These are phyloP conservation scores for Drosophila dives DNA, from an alignment of 2,888 invertebrate species.

Conservation along the genomic window DNA sequence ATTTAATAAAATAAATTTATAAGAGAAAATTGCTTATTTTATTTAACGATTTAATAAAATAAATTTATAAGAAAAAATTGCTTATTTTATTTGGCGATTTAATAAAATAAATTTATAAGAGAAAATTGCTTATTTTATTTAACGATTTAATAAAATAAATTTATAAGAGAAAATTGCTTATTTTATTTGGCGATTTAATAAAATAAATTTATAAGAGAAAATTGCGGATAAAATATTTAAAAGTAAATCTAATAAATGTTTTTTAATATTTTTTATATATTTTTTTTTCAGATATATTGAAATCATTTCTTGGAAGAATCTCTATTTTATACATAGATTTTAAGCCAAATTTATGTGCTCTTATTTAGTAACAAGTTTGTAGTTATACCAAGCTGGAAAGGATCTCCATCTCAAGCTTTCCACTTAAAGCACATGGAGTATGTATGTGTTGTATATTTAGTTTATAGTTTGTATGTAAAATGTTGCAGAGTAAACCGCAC, in stretches of 20 bases:
- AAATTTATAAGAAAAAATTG: too few relatives aligned
- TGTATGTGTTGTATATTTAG: neutral
- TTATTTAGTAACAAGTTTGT: neutral
- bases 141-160: neutral
- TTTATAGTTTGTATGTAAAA: constrained; percentile 4
- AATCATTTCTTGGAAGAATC: fast-evolving
- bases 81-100: too few relatives aligned
- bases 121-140: too few relatives aligned
- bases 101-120: too few relatives aligned
- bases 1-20: neutral
- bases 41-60: neutral
- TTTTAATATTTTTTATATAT: neutral
- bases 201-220: too few relatives aligned
- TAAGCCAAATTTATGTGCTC: neutral
- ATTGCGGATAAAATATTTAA: too few relatives aligned
- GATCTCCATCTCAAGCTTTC: neutral
- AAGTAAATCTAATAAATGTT: neutral
- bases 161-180: too few relatives aligned
- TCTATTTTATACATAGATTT: neutral
- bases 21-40: too few relatives aligned
- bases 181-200: neutral
- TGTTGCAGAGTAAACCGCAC: constrained; percentile 36
- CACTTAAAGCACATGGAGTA: neutral
- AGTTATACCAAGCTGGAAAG: neutral
- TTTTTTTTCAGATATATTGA: neutral